Base-by-base conservation (phyloP, 2,888 invertebrate species). In the Tiliacea citrago region DNA sequence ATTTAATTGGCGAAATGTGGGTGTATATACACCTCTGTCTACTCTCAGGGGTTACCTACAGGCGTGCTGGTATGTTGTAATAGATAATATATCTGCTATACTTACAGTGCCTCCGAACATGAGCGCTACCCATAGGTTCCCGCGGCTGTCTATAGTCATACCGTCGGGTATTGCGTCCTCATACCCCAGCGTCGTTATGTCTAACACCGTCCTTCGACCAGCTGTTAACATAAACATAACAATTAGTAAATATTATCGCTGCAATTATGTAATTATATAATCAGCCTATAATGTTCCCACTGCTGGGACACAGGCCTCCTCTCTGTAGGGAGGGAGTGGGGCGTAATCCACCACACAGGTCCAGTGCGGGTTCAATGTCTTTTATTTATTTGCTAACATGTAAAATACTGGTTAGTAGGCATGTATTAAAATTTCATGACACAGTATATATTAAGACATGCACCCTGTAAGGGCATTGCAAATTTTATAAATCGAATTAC, bases 131-230 rank as follows among this genome's bases (percentile, higher is more conserved):
- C 98, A 98, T 45, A 98, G 94, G 88, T 98, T 97, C 13, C 97
- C 98, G 61, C 97, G 95, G 18, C 93, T 94, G 91, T 98, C 98
- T 45, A 98, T 97, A 0, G 98, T 97, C 98, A 98, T 98, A 8
- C 97, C 97, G 88, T 97, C 97, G 0, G 97, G 97, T 63, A 96
- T 90, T 10, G 97, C 97, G n/a, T 94, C 93, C 3, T 92, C 92
- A 66, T 93, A 94, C 0, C 94, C 95, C 65, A 93, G 90, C 2
- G 75, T 65, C 0, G 91, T 71, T 69, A 95, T 87, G 73, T 95
- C 95, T 10, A 95, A 62, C 57, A 95, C 93, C 2, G 94, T 94
- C 67, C 95, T 88, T 29, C 94, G 90, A 5, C 88, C 91, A 85
- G 91, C 95, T 95, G 84, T 9, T 29, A 55, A 9, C 39, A 78